Evolutionary conservation across 2,797 vertebrate genomes (phyloP), one percentile per base, ranked within the genome.

Genomic region (Sebastes steindachneri): DNA sequence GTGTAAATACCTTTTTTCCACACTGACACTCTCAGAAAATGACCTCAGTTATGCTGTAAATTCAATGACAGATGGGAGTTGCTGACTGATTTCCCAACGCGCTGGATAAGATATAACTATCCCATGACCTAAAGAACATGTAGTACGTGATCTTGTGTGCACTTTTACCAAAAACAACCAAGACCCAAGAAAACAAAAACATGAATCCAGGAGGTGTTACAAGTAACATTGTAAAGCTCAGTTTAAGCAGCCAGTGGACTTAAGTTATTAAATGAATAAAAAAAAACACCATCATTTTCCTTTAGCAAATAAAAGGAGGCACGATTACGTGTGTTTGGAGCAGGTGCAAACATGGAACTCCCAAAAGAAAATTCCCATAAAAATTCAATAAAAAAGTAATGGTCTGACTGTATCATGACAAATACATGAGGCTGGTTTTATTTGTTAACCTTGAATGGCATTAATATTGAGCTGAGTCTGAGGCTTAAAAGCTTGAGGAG

Each of bases 21-120:
- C 3, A 31, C 1, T 51, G 33, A 54, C 21, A 9, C 3, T 15
- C 3, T 74, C 25, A 60, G 3, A 41, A 68, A 57, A 53, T 77
- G 7, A 85, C 21, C 10, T 58, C 62, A 82, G 12, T 14, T 53
- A 3, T 65, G 33, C 51, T 60, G 45, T 51, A 21, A 67, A 62
- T 41, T 68, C 28, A 25, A 0, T 35, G 14, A 62, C 58, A 68
- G 3, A 3, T 29, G 72, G 71, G 68, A 81, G 76, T 70, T 2
- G 2, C 26, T 58, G 51, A 35, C 7, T 57, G 37, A 77, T 89
- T 88, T 81, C 82, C 25, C 68, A 86, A 83, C 48, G 58, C 0
- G 2, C 5, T 57, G 21, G 41, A 65, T 75, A 45, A 17, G 15
- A 45, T 29, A 2, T 8, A 60, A 74, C 33, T 15, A 1, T 23